Evolutionary conservation across 64 coral and sea anemone genomes (phyloP), one percentile per base, ranked within the genome.

Genomic region (Montipora foliosa): DNA sequence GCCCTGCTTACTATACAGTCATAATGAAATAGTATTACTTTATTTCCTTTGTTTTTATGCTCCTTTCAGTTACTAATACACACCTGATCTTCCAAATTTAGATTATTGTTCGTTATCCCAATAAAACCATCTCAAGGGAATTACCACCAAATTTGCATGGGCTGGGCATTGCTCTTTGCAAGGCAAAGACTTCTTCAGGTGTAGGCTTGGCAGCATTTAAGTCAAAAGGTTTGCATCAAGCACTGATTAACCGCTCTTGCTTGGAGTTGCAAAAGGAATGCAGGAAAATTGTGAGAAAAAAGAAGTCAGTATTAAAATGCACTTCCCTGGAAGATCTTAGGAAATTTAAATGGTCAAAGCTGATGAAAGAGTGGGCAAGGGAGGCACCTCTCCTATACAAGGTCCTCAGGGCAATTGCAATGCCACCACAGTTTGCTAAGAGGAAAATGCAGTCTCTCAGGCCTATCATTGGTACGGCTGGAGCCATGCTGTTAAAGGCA

Each of bases 111-210:
- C 70, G 1, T 74, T 74, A 74, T 16, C 70, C 70, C 70, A 21
- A 9, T 25, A 74, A 74, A 74, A 74, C 7, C 70, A 74, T 74
- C 21, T 74, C 70, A 44, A 74, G 25, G 70, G 70, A 74, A 74
- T 74, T 74, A 74, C 70, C 70, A 74, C 70, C 70, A 74, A 74
- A 74, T 37, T 74, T 74, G 70, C 70, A 74, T 44, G 25, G 70
- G 24, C 70, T 74, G 70, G 70, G 70, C n/a, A 74, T 74, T 22
- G 70, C 70, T 74, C 70, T 74, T 44, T 74, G 70, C 70, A 74
- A 74, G 70, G 16, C 70, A 21, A 74, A 74, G n/a, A 74, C 70
- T 44, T 25, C 70, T 74, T 74, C 19, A 74, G 70, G n/a, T 74
- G 70, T 74, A 25, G 25, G n/a, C 70, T 74, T 44, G 19, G 70